Conservation (phyloP, 2,888 invertebrate genomes). For the Hydraecia micacea region DNA sequence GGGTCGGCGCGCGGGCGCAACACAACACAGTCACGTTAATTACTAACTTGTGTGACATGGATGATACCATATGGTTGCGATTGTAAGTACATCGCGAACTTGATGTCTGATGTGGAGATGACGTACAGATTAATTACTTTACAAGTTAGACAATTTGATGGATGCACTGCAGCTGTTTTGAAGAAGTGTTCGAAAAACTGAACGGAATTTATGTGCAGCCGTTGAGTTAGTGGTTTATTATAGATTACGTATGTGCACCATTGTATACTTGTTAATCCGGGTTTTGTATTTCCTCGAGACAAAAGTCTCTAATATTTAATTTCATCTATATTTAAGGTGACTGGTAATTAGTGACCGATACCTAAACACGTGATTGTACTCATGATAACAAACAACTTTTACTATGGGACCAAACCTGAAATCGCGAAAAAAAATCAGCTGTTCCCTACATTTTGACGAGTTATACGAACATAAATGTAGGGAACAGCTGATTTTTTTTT, state of each 20-base stretch:
- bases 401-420: too few relatives aligned
- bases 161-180: neutral
- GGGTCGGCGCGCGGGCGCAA: conserved; percentile 11
- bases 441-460: too few relatives aligned
- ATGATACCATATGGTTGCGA: conserved; percentile 23
- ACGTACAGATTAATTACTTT: neutral
- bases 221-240: neutral
- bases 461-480: too few relatives aligned
- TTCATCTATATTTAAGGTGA: too few relatives aligned
- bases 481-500: too few relatives aligned
- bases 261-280: neutral
- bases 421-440: too few relatives aligned
- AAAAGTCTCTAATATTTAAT: too few relatives aligned
- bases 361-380: too few relatives aligned
- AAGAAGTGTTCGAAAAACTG: neutral
- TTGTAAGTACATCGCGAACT: neutral
- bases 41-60: conserved; percentile 27
- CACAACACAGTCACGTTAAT: conserved; percentile 47
- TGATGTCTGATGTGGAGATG: neutral
- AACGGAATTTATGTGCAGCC: neutral
- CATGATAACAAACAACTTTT: too few relatives aligned
- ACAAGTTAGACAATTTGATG: neutral
- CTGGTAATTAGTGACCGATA: too few relatives aligned
- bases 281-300: too few relatives aligned
- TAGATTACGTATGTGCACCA: neutral